phyloP scores from a whole-genome alignment of 2,113 vertebrate species.

The Onychostoma macrolepis region DNA sequence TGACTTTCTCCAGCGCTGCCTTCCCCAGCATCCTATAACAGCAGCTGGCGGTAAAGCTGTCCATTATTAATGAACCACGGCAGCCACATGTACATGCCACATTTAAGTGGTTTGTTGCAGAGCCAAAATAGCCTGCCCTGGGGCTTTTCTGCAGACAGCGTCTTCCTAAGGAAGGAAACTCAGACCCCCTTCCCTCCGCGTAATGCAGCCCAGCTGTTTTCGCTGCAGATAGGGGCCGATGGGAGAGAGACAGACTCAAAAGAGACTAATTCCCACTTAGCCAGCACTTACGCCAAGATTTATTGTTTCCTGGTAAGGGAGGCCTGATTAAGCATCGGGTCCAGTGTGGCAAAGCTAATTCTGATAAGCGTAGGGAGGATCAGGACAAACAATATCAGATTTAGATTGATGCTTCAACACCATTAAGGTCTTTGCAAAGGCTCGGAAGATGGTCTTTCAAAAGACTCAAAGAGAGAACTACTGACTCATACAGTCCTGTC shows the following conservation, averaged over 20 bases:
- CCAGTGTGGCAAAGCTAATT: slow-evolving; percentile 46
- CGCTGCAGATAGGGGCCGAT: slow-evolving; percentile 47
- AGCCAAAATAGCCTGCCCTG: slow-evolving; percentile 54
- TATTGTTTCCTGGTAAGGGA: slow-evolving; percentile 61
- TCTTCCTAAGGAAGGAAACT: slow-evolving; percentile 63
- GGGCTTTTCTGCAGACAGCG: slow-evolving; percentile 52
- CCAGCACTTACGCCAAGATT: slow-evolving; percentile 61
- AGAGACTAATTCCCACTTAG: slow-evolving; percentile 59
- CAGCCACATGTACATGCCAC: slow-evolving; percentile 54
- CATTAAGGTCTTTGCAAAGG: slow-evolving; percentile 10
- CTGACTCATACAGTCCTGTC: not conserved
- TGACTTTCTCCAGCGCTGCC: slow-evolving; percentile 37
- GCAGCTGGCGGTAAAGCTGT: slow-evolving; percentile 42
- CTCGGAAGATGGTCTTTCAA: not conserved
- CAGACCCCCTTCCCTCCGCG: slow-evolving; percentile 49
- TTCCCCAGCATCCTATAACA: slow-evolving; percentile 40
- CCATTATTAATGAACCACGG: slow-evolving; percentile 57
- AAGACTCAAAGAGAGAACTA: slow-evolving; percentile 3
- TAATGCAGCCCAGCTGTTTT: slow-evolving; percentile 63
- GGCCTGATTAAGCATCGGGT: slow-evolving; percentile 58
- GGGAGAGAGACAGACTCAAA: slow-evolving; percentile 53
- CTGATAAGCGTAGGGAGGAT: slow-evolving; percentile 53
- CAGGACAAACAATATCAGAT: slow-evolving; percentile 56
- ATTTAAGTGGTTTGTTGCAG: slow-evolving; percentile 50
- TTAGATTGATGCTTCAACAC: slow-evolving; percentile 62